Percentiles rank a stretch among this genome's conserved stretches.
These are phyloP conservation scores for Gymnocephalus cernua DNA, from an alignment of 2,113 vertebrate species.

Conservation along the genomic window DNA sequence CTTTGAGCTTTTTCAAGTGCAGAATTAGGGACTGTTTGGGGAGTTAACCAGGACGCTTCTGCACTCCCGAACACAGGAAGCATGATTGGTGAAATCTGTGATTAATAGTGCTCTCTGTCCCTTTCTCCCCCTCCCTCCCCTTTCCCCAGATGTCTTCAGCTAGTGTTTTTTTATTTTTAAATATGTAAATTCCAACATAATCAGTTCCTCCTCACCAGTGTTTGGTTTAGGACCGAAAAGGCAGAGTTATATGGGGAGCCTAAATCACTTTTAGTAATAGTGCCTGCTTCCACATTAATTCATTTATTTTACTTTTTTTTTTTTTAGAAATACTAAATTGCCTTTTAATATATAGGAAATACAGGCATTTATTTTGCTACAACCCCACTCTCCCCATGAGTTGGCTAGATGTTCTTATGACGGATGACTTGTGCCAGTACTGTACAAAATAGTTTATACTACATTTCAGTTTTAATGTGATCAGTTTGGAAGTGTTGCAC, in stretches of 20 bases:
- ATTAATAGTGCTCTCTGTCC: slow-evolving; percentile 60
- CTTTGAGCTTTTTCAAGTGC: slow-evolving; percentile 67
- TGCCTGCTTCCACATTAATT: slow-evolving; percentile 37
- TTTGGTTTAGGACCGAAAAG: slow-evolving; percentile 45
- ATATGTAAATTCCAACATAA: slow-evolving; percentile 67
- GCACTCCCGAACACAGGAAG: slow-evolving; percentile 59
- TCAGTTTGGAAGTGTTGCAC: slow-evolving; percentile 60
- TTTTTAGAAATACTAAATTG: slow-evolving; percentile 28
- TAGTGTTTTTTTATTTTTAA: slow-evolving; percentile 15
- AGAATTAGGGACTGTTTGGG: slow-evolving; percentile 63
- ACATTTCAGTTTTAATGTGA: slow-evolving; percentile 60
- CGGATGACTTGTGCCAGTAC: slow-evolving; percentile 38
- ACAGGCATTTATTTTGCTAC: background rate
- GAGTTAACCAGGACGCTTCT: slow-evolving; percentile 46
- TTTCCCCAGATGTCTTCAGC: slow-evolving; percentile 52
- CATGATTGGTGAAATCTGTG: slow-evolving; percentile 67
- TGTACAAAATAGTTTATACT: slow-evolving; percentile 53
- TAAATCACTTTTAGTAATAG: slow-evolving; percentile 54
- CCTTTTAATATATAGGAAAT: slow-evolving; percentile 37
- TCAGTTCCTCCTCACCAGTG: slow-evolving; percentile 40
- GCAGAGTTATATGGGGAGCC: background rate
- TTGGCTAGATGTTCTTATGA: slow-evolving; percentile 39
- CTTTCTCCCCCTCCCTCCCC: no score
- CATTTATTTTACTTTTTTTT: slow-evolving; percentile 23
- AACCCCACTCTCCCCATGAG: slow-evolving; percentile 10